phyloP scores from a whole-genome alignment of 2,888 invertebrate genomes.

The Muscina levida region DNA sequence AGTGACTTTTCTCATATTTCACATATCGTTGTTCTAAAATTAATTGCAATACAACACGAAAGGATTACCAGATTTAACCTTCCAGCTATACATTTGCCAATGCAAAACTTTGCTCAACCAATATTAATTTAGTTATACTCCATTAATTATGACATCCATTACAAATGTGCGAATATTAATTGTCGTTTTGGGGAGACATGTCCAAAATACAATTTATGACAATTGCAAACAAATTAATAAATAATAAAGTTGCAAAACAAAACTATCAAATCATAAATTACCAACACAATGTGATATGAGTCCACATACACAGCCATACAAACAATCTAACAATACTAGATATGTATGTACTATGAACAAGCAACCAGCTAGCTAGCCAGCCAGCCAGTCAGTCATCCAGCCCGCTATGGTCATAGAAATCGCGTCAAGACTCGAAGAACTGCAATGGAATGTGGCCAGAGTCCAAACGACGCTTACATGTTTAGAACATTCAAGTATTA shows the following conservation, averaged over 20 bases:
- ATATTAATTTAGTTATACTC: too few relatives aligned
- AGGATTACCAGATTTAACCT: too few relatives aligned
- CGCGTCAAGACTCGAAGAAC: background rate
- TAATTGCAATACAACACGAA: too few relatives aligned
- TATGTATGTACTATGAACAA: too few relatives aligned
- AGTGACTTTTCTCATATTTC: too few relatives aligned
- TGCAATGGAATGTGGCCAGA: constrained; percentile 30
- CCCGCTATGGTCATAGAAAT: too few relatives aligned
- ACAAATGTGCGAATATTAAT: constrained; percentile 28
- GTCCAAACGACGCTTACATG: constrained; percentile 14
- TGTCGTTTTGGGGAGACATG: constrained; percentile 23
- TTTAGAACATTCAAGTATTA: constrained; percentile 1
- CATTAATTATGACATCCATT: constrained; percentile 28
- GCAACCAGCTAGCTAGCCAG: too few relatives aligned
- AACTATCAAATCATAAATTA: background rate
- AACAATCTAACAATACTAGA: too few relatives aligned
- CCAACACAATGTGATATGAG: background rate
- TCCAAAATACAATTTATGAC: constrained; percentile 36
- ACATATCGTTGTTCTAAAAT: too few relatives aligned
- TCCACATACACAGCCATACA: background rate
- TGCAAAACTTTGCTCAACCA: too few relatives aligned
- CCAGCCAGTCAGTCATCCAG: too few relatives aligned
- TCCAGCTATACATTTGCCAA: too few relatives aligned
- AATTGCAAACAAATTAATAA: constrained; percentile 35
- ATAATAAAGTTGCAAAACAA: constrained; percentile 27